Base-by-base conservation (phyloP, 2,113 vertebrate genomes). In the Aythya baeri region DNA sequence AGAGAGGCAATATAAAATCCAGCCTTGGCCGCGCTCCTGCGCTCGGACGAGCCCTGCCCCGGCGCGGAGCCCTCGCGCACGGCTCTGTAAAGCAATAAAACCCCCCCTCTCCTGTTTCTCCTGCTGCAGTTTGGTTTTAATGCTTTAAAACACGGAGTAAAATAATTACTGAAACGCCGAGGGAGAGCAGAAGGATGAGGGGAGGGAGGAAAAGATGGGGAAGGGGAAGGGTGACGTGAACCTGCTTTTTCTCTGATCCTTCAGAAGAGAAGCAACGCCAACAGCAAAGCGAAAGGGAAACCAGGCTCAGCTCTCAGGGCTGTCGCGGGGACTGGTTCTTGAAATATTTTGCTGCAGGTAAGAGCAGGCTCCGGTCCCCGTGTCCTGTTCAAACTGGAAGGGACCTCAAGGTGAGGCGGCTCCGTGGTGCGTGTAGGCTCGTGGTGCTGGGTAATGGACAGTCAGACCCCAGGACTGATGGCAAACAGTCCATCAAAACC, bases 261-360 rank as follows among this genome's bases (percentile, higher is more conserved):
- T 62, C 13, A 4, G 54, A 32, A 5, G 29, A 38, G 63, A 20
- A 71, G 14, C 29, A 2, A 1, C 1, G 23, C n/a, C 0, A 21
- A 32, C 29, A 4, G 34, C 34, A 4, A 2, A 38, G 31, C 0
- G 17, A 25, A 1, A 0, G 9, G 67, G 22, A 32, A 31, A 2
- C 6, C 0, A 1, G 13, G 1, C 13, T 26, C 20, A 8, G 32
- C 34, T 62, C 15, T 4, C 6, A 0, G 3, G 34, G 36, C 58
- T 8, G 44, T 27, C 13, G 4, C 4, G 1, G 3, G 38, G 36
- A 6, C 22, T 4, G 4, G 38, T 1, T 6, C 27, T n/a, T 32
- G 25, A 21, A 29, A 15, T 12, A 2, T 0, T 6, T 13, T 3
- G 2, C 31, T 3, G 6, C 41, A 32, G 6, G 11, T 0, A 32